These are phyloP conservation scores for Serinus canaria DNA, from an alignment of 2,113 vertebrate genomes.

Conservation along the genomic window DNA sequence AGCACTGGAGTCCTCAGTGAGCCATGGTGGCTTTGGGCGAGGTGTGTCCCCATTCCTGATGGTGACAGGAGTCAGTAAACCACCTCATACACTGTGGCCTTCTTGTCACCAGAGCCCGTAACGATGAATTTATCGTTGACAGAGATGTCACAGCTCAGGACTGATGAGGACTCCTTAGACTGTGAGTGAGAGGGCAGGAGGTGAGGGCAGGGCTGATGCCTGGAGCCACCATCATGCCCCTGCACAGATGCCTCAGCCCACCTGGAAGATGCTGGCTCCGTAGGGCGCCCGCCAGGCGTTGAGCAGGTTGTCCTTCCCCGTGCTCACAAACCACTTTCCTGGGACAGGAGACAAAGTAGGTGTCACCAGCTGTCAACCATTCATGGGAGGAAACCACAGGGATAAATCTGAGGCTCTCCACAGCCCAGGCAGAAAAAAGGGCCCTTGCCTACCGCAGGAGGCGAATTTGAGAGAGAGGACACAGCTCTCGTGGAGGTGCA, in stretches of 20 bases:
- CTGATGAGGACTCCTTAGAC: conserved; percentile 82
- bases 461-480: conserved; percentile 89
- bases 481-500: conserved; percentile 82
- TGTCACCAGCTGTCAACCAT: background rate
- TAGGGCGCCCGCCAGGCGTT: conserved; percentile 81
- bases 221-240: fast-evolving
- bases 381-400: background rate
- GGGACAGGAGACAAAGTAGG: background rate
- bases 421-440: no score
- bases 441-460: conserved; percentile 77
- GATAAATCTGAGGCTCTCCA: no score
- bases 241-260: background rate
- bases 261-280: conserved; percentile 84
- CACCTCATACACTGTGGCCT: conserved; percentile 88
- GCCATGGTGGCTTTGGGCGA: fast-evolving
- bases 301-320: conserved; percentile 82
- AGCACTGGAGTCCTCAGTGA: background rate
- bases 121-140: conserved; percentile 83
- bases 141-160: conserved; percentile 88
- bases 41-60: background rate
- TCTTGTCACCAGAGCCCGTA: conserved; percentile 85
- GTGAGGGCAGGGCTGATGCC: background rate
- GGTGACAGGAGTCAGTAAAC: conserved; percentile 74
- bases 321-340: conserved; percentile 91
- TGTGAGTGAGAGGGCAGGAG: background rate